Evolutionary conservation across 2,888 invertebrate species (phyloP).

Genomic region (Rhorus exstirpatorius): DNA sequence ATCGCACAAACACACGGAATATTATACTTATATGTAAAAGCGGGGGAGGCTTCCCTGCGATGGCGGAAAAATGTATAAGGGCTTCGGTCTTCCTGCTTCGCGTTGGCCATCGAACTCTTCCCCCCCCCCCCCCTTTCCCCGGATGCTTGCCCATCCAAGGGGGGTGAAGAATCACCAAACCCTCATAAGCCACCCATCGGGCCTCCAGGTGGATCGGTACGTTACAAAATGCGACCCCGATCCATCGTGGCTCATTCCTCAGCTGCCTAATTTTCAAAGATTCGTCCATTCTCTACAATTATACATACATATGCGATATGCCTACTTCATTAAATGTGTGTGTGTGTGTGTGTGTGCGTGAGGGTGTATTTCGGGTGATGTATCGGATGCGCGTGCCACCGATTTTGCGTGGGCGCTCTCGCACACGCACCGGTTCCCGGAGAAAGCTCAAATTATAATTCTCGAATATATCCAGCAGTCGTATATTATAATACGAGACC

Average conservation of each 20-base stretch:
- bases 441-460: slow-evolving; percentile 1
- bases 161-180: slow-evolving; percentile 57
- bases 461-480: too few species aligned
- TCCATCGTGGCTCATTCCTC: slow-evolving; percentile 72
- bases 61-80: slow-evolving; percentile 62
- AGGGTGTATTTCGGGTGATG: neutral
- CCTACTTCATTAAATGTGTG: slow-evolving; percentile 15
- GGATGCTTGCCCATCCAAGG: too few species aligned
- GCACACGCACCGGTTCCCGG: slow-evolving; percentile 4
- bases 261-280: slow-evolving; percentile 82
- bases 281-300: slow-evolving; percentile 65
- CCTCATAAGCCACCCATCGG: slow-evolving; percentile 77
- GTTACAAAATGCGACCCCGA: slow-evolving; percentile 77
- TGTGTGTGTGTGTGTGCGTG: too few species aligned
- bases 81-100: slow-evolving; percentile 72
- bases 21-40: slow-evolving; percentile 20
- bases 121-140: slow-evolving; percentile 54
- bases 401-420: slow-evolving; percentile 66
- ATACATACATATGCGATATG: slow-evolving; percentile 23
- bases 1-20: slow-evolving; percentile 37
- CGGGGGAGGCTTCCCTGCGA: slow-evolving; percentile 52
- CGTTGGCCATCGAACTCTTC: slow-evolving; percentile 64
- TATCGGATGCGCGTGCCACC: slow-evolving; percentile 58
- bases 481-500: too few species aligned
- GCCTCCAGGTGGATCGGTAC: slow-evolving; percentile 83